Evolutionary conservation across 2,113 vertebrate genomes (phyloP).

Genomic region (Epinephelus fuscoguttatus): DNA sequence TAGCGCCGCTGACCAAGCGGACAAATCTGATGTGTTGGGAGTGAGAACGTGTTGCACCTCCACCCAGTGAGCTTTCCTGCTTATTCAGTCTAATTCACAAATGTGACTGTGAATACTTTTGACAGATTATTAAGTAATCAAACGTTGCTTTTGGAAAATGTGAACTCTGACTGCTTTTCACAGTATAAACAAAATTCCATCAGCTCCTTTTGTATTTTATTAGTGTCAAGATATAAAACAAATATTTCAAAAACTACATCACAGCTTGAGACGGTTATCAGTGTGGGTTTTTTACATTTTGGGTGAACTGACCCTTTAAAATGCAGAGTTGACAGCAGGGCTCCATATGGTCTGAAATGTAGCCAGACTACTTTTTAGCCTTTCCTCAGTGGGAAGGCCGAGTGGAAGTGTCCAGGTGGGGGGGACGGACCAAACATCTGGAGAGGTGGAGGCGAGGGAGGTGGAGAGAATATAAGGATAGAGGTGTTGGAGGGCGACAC

Average conservation of each 20-base stretch:
- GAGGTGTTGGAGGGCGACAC: conserved; percentile 67
- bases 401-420: conserved; percentile 39
- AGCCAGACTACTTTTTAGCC: conserved; percentile 1
- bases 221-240: background rate
- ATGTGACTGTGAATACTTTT: background rate
- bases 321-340: background rate
- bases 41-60: background rate
- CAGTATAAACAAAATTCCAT: background rate
- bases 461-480: conserved; percentile 58
- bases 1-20: too few relatives aligned
- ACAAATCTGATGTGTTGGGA: too few relatives aligned
- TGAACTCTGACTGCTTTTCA: background rate
- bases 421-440: conserved; percentile 74
- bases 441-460: conserved; percentile 55
- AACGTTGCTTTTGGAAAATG: background rate
- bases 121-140: background rate
- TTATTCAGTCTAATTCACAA: conserved; percentile 1
- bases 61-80: background rate
- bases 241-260: background rate
- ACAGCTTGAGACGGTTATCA: background rate
- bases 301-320: background rate
- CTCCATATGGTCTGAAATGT: background rate
- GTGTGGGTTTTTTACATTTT: background rate
- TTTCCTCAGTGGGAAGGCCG: conserved; percentile 27
- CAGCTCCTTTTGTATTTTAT: background rate